Base-by-base conservation (phyloP, 2,797 vertebrate genomes). In the Gymnopithys bicolor region DNA sequence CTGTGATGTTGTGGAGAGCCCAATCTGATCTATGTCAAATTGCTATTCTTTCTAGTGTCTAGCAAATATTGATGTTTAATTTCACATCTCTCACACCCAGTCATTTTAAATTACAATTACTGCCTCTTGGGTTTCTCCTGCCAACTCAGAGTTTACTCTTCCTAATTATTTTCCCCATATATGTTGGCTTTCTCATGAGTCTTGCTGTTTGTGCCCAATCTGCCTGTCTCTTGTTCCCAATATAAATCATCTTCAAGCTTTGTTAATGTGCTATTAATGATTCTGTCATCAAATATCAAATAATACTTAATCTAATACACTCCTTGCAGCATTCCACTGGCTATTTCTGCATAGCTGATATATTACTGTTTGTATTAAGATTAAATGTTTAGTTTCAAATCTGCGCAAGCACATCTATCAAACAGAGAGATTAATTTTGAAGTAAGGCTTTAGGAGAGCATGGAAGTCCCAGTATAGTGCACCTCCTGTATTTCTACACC, bases 21-120 rank as follows among this genome's bases (percentile, higher is more conserved):
- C 55, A 46, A 22, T 93, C 74, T 89, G 62, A 86, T 93, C 69
- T 81, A 5, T 67, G 78, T 48, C 76, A 92, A 87, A 84, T 84
- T 86, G 76, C 70, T 86, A 2, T 86, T 94, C 87, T 87, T 87
- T 76, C 69, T 84, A 3, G 7, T 60, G 59, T 79, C 85, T 89
- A 76, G 91, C 83, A 95, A 95, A 93, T 95, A 93, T 84, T 95
- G 94, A 91, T 91, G 87, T 90, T 95, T 95, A 84, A 94, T 96
- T 95, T 95, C 3, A 5, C 70, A 84, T 92, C 74, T 93, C 67
- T 27, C 60, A 84, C 39, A 60, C 63, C 43, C 55, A 76, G 80
- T 78, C 63, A 76, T 86, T 96, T 92, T 49, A 87, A 94, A 96
- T 94, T 91, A 73, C 85, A 53, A 43, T 93, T 91, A 46, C 69